Percentiles rank a stretch among this genome's conserved stretches.
phyloP scores from a whole-genome alignment of 2,888 invertebrate species.

The Conops quadrifasciatus region DNA sequence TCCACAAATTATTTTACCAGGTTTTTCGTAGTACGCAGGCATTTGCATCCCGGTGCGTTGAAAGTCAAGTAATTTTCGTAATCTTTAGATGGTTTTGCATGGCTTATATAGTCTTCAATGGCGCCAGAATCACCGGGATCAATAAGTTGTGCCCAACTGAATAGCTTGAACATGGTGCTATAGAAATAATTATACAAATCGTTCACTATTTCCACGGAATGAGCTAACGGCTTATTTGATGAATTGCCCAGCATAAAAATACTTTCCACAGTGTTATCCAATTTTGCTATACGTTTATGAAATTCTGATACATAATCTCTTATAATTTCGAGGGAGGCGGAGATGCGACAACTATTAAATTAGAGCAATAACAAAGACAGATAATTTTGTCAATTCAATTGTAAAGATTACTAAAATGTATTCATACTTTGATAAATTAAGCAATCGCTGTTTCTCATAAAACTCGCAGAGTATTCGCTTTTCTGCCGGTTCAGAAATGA shows the following conservation, averaged over 20 bases:
- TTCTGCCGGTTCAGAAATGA: constrained; percentile 51
- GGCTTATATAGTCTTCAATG: constrained; percentile 51
- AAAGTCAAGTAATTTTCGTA: constrained; percentile 45
- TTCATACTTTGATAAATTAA: constrained; percentile 53
- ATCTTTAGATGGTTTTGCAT: constrained; percentile 42
- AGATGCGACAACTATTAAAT: constrained; percentile 38
- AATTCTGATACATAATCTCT: constrained; percentile 44
- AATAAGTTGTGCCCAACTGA: constrained; percentile 53
- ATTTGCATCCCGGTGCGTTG: constrained; percentile 48
- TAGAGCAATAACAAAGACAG: not conserved
- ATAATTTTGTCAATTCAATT: not conserved
- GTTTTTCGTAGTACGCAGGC: constrained; percentile 46
- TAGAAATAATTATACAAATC: constrained; percentile 51
- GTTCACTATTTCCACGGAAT: constrained; percentile 43
- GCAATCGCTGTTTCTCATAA: constrained; percentile 43
- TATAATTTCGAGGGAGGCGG: constrained; percentile 41
- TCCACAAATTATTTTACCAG: not conserved
- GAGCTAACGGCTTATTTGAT: constrained; percentile 38
- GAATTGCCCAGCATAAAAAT: constrained; percentile 45
- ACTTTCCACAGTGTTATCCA: constrained; percentile 50
- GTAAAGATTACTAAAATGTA: constrained; percentile 20
- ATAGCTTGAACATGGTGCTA: constrained; percentile 46
- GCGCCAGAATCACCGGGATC: constrained; percentile 50
- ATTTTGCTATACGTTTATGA: constrained; percentile 40
- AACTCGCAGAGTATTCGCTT: constrained; percentile 48